Evolutionary conservation across 2,797 vertebrate genomes (phyloP).

Genomic region (Lophotriccus pileatus): DNA sequence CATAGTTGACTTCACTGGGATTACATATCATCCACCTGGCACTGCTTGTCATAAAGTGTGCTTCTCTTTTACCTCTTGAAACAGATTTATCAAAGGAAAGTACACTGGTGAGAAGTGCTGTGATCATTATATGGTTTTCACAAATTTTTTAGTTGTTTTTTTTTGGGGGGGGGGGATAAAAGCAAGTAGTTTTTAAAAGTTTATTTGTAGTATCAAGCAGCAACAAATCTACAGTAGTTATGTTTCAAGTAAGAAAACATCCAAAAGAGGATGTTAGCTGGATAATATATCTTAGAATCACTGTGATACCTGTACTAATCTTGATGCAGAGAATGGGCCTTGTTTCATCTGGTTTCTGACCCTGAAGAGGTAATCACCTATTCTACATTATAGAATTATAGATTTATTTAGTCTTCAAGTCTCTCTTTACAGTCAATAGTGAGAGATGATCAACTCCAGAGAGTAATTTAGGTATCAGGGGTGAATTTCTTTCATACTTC

Average conservation of each 20-base stretch:
- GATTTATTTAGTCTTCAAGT: background rate
- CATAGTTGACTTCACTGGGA: background rate
- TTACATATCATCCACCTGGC: background rate
- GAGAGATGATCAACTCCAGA: fast-evolving
- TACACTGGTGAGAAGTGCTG: background rate
- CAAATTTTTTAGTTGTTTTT: background rate
- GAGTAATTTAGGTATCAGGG: background rate
- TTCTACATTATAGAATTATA: background rate
- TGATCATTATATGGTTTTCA: background rate
- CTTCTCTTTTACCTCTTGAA: background rate
- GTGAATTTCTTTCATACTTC: background rate
- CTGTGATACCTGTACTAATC: fast-evolving
- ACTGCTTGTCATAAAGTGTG: background rate
- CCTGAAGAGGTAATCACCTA: background rate
- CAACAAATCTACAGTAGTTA: background rate
- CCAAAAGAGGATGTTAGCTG: background rate
- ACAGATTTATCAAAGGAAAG: background rate
- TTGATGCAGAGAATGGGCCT: background rate
- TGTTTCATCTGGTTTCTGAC: background rate
- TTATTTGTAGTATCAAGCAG: background rate
- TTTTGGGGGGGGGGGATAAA: fast-evolving
- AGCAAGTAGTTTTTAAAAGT: background rate
- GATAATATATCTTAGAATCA: background rate
- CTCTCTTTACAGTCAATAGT: background rate
- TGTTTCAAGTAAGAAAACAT: background rate